Evolutionary conservation across 2,888 invertebrate genomes (phyloP).

Genomic region (Cheilosia vulpina): DNA sequence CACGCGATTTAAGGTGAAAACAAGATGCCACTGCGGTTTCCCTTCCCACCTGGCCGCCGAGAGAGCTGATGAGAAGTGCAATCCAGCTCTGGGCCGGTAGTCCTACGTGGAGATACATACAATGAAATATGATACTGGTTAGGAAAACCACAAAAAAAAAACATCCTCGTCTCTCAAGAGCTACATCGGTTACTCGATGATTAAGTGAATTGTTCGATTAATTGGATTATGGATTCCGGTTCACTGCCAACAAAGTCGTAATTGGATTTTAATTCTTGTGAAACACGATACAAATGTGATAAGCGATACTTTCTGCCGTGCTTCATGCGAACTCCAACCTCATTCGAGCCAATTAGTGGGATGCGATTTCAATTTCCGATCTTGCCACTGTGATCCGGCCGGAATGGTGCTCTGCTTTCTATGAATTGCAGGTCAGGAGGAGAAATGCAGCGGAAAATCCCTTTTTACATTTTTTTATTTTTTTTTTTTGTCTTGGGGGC

Average conservation of each 20-base stretch:
- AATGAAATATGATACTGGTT: constrained; percentile 69
- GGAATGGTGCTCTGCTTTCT: constrained; percentile 14
- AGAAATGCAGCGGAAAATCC: constrained; percentile 40
- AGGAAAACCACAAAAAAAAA: constrained; percentile 15
- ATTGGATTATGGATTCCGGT: constrained; percentile 73
- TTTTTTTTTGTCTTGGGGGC: constrained; percentile 55
- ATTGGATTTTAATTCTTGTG: constrained; percentile 73
- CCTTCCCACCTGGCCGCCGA: neutral
- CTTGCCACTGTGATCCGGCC: constrained; percentile 9
- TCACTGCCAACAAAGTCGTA: constrained; percentile 63
- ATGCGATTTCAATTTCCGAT: constrained; percentile 68
- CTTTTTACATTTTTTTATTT: constrained; percentile 62
- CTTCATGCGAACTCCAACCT: constrained; percentile 41
- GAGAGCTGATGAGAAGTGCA: constrained; percentile 35
- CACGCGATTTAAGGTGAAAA: constrained; percentile 63
- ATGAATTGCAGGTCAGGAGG: neutral
- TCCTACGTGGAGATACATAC: constrained; percentile 40
- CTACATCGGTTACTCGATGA: constrained; percentile 62
- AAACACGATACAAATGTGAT: constrained; percentile 68
- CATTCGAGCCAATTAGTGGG: constrained; percentile 67
- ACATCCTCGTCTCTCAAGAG: constrained; percentile 1
- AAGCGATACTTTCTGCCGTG: constrained; percentile 21
- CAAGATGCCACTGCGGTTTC: constrained; percentile 65
- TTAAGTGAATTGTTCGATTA: constrained; percentile 75
- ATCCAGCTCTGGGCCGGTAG: constrained; percentile 31